Percentiles rank a stretch among this genome's conserved stretches.
These are phyloP conservation scores for Zaprionus bogoriensis DNA, from an alignment of 2,888 invertebrate species.

Conservation along the genomic window DNA sequence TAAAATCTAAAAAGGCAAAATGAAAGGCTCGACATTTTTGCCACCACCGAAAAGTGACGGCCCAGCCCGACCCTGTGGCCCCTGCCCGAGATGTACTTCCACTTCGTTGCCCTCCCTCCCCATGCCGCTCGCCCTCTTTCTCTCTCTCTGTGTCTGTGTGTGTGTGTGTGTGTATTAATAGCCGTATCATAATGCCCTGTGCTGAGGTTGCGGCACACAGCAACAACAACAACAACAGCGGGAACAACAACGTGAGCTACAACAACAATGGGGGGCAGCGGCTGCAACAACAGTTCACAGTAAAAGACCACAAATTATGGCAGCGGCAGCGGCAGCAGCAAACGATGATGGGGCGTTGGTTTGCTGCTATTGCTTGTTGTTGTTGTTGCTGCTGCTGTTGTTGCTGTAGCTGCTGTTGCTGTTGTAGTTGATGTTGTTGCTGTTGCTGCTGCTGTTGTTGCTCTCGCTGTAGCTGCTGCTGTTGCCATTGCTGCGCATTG, in stretches of 20 bases:
- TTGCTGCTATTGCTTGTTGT: conserved; percentile 16
- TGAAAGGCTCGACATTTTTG: conserved; percentile 69
- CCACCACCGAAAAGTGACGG: conserved; percentile 69
- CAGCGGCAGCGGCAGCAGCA: conserved; percentile 45
- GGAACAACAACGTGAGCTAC: too few species aligned
- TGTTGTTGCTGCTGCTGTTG: conserved; percentile 16
- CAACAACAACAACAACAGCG: conserved; percentile 10
- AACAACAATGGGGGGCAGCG: conserved; percentile 39
- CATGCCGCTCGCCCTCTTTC: neutral
- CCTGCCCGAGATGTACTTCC: too few species aligned
- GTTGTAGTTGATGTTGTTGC: conserved; percentile 21
- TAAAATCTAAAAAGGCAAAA: conserved; percentile 76
- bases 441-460: conserved; percentile 14
- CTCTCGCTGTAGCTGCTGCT: too few species aligned
- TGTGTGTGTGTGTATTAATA: conserved; percentile 58
- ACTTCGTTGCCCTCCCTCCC: neutral
- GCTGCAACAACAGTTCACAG: conserved; percentile 43
- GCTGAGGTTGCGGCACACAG: conserved; percentile 63
- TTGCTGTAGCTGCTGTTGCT: conserved; percentile 18
- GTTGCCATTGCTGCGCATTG: too few species aligned
- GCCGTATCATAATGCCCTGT: conserved; percentile 65
- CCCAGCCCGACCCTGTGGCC: conserved; percentile 19
- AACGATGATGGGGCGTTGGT: conserved; percentile 50
- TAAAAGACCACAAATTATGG: conserved; percentile 72
- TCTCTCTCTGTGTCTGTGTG: neutral